These are phyloP conservation scores for Pseudomyrmex concolor DNA, from an alignment of 1,140 invertebrate species.

Conservation along the genomic window DNA sequence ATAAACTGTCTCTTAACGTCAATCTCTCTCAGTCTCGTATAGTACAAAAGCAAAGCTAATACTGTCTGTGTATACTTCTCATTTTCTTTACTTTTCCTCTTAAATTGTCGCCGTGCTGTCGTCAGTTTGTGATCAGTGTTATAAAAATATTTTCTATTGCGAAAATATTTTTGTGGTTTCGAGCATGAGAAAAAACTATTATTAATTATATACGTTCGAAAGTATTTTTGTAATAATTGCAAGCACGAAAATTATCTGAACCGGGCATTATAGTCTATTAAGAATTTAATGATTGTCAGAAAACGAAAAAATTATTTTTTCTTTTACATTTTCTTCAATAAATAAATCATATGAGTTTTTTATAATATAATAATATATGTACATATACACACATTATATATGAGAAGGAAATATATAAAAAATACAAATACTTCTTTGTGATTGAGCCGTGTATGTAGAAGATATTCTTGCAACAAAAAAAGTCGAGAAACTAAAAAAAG, in stretches of 20 bases:
- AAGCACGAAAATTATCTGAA: background rate
- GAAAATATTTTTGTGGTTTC: too few relatives aligned
- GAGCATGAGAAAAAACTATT: too few relatives aligned
- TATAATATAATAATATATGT: background rate
- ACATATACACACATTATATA: too few relatives aligned
- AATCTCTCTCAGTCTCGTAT: slow-evolving; percentile 59
- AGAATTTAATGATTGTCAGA: slow-evolving; percentile 8
- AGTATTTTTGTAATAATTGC: too few relatives aligned
- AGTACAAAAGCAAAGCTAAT: slow-evolving; percentile 72
- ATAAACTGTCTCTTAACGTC: slow-evolving; percentile 39
- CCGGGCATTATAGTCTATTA: slow-evolving; percentile 8
- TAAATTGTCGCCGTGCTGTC: slow-evolving; percentile 34
- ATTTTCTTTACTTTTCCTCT: slow-evolving; percentile 38
- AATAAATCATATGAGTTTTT: background rate
- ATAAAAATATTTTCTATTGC: too few relatives aligned
- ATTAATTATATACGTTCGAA: too few relatives aligned
- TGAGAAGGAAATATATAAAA: background rate
- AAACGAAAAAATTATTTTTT: background rate
- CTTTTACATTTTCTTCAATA: background rate
- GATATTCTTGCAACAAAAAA: slow-evolving; percentile 14
- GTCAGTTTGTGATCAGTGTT: background rate
- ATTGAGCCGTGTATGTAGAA: background rate
- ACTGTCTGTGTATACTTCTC: slow-evolving; percentile 69
- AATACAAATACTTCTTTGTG: slow-evolving; percentile 11
- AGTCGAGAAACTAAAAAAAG: background rate